phyloP scores from a whole-genome alignment of 2,797 vertebrate genomes.

The Clamator glandarius region DNA sequence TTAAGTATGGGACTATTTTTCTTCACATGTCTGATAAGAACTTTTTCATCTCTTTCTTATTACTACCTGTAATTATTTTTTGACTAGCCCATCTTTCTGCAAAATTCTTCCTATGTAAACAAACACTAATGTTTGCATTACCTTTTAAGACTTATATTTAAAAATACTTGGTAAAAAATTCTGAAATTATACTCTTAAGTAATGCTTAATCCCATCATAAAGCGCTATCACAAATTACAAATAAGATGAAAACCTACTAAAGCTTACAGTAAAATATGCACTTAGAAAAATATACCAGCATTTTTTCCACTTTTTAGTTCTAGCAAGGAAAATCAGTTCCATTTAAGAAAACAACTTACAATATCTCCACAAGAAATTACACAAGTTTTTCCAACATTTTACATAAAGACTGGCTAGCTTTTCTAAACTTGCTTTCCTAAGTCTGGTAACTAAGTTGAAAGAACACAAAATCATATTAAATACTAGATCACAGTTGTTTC shows the following conservation, averaged over 20 bases:
- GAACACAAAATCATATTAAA: background rate
- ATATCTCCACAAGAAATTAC: background rate
- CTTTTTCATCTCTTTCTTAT: background rate
- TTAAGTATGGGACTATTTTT: background rate
- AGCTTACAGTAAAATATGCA: background rate
- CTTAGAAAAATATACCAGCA: background rate
- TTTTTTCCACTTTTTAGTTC: background rate
- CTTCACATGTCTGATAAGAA: background rate
- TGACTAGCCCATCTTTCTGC: background rate
- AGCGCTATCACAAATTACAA: background rate
- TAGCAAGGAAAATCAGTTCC: background rate
- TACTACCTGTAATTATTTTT: background rate
- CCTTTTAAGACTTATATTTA: background rate
- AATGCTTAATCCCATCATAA: background rate
- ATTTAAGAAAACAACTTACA: background rate
- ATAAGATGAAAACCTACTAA: background rate
- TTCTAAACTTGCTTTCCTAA: background rate
- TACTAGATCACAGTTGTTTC: background rate
- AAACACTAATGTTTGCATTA: background rate
- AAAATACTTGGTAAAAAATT: background rate
- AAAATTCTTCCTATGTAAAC: background rate
- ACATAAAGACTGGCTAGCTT: background rate
- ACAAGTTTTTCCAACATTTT: background rate
- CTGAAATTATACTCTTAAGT: background rate
- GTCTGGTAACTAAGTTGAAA: background rate